A percentile compares a stretch with the other conserved stretches of the same genome.
Conservation (phyloP, 2,888 invertebrate species). For the Amphipyra berbera region DNA sequence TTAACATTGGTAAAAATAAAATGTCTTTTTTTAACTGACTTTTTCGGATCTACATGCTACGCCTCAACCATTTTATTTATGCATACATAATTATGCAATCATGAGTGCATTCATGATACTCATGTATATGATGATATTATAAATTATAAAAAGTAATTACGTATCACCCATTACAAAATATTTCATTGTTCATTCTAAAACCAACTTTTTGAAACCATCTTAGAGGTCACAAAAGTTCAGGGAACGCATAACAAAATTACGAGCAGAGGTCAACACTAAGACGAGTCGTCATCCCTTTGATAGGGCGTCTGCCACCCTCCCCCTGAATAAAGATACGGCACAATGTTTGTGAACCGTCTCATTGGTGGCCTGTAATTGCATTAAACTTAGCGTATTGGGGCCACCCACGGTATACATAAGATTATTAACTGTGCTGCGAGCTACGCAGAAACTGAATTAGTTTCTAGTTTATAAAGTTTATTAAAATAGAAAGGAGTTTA, state of each 20-base stretch:
- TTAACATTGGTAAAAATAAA: too few species aligned
- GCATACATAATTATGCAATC: too few species aligned
- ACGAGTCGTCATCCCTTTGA: slow-evolving; percentile 45
- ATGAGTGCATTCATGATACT: too few species aligned
- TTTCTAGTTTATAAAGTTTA: neutral
- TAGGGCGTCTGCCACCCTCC: slow-evolving; percentile 19
- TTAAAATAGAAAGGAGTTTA: too few species aligned
- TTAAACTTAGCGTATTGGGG: slow-evolving; percentile 44
- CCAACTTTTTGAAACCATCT: slow-evolving; percentile 4
- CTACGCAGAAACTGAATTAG: slow-evolving; percentile 9
- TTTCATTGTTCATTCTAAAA: too few species aligned
- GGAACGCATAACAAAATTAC: slow-evolving; percentile 55
- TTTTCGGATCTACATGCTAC: too few species aligned
- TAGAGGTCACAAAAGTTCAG: slow-evolving; percentile 52
- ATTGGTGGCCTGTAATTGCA: slow-evolving; percentile 48
- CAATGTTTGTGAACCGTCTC: slow-evolving; percentile 21
- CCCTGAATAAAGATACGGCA: slow-evolving; percentile 22
- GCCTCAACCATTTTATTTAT: too few species aligned
- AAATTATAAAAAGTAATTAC: too few species aligned
- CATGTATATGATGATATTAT: too few species aligned
- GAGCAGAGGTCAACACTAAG: slow-evolving; percentile 49
- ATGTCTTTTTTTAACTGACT: too few species aligned
- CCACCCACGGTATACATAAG: slow-evolving; percentile 36
- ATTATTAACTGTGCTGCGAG: slow-evolving; percentile 31
- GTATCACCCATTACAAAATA: too few species aligned